Base-by-base conservation (phyloP, 1,140 invertebrate genomes). In the Mactra quadrangularis region DNA sequence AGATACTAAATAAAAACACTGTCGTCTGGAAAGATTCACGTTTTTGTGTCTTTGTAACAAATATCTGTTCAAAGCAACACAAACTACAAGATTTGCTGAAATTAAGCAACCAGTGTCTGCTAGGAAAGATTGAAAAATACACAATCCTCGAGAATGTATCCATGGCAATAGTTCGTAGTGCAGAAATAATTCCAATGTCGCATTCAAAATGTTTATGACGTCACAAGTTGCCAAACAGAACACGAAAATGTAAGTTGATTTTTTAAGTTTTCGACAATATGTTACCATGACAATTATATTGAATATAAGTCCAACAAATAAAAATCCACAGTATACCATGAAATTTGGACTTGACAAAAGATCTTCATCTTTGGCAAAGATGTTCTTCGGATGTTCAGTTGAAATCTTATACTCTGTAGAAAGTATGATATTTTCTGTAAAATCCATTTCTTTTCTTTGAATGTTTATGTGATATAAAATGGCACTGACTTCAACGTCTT, bases 201-300 rank as follows among this genome's bases (percentile, higher is more conserved):
- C 41, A 52, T 33, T 29, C n/a, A 60, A 50, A 62, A 53, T 50
- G 45, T 76, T 62, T 1, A 76, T n/a, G 19, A 62, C 1, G 47
- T 76, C 74, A 50, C 38, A 45, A 7, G 62, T 25, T 22, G 74
- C 57, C 7, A 76, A 31, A 52, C 38, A 76, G 7, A 62, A 50
- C 45, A 47, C 45, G 31, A 76, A 50, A 52, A 64, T 27, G 27
- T 64, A 1, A 3, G 74, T 76, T 17, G 74, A 76, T 35, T 76
- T 76, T 55, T 64, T 38, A 22, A 76, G 45, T 50, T 60, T 76
- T 29, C 31, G 35, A 15, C 17, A 38, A 52, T 62, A 62, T 25
- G 59, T 55, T 6, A 62, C 31, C 25, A 76, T 62, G 35, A 76
- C 74, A 50, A 76, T 35, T 11, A 17, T 19, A 60, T 76, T 76